Conservation (phyloP, 1,140 invertebrate species). For the Rhyzopertha dominica region DNA sequence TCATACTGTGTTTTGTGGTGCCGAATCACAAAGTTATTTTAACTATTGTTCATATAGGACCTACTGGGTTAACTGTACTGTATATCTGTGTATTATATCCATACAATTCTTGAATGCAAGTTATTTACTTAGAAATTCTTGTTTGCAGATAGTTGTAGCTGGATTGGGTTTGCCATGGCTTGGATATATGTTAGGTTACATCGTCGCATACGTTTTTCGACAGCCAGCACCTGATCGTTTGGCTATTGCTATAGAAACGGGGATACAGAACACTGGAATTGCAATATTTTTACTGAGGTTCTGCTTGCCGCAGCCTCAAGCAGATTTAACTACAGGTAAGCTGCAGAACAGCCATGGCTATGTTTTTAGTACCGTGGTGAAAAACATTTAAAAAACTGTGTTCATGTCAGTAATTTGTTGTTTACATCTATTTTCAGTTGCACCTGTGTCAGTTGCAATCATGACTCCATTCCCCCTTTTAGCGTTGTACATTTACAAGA, state of each 20-base stretch:
- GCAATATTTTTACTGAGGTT: slow-evolving; percentile 77
- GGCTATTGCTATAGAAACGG: slow-evolving; percentile 89
- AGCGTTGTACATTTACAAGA: slow-evolving; percentile 53
- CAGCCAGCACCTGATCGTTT: slow-evolving; percentile 64
- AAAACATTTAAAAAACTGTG: no score
- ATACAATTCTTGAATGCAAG: no score
- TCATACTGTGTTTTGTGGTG: slow-evolving; percentile 7
- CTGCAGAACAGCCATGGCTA: slow-evolving; percentile 84
- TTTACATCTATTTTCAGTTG: slow-evolving; percentile 56
- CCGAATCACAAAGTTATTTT: no score
- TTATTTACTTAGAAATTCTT: no score
- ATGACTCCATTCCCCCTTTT: slow-evolving; percentile 89
- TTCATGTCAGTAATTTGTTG: no score
- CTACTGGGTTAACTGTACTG: no score
- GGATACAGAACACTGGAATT: slow-evolving; percentile 92
- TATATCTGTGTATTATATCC: no score
- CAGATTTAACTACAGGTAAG: slow-evolving; percentile 77
- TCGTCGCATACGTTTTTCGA: slow-evolving; percentile 53
- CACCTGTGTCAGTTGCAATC: slow-evolving; percentile 83
- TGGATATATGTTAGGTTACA: slow-evolving; percentile 75
- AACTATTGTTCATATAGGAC: no score
- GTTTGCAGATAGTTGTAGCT: slow-evolving; percentile 68
- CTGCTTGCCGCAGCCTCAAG: slow-evolving; percentile 64
- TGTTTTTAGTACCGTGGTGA: slow-evolving; percentile 75
- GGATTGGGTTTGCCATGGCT: slow-evolving; percentile 82